These are phyloP conservation scores for Desmophyllum pertusum DNA, from an alignment of 92 coral and sea anemone genomes.

Conservation along the genomic window DNA sequence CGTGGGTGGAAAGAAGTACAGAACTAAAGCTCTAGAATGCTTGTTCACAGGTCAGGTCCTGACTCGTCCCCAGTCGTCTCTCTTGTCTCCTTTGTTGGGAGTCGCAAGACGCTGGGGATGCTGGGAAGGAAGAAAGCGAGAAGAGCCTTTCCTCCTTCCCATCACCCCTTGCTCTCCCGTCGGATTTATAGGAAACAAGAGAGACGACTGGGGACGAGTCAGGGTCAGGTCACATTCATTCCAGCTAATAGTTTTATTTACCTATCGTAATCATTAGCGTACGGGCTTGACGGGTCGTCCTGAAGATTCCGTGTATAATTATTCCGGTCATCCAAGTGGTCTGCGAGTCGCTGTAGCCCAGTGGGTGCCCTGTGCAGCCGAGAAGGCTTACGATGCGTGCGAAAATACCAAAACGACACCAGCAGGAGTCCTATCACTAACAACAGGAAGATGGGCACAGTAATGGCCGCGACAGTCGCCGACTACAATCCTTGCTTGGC, in stretches of 20 bases:
- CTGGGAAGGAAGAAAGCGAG: too few species aligned
- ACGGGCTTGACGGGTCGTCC: slow-evolving; percentile 14
- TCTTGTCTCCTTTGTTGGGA: too few species aligned
- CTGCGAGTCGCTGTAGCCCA: slow-evolving; percentile 56
- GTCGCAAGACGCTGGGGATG: too few species aligned
- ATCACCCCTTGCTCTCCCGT: too few species aligned
- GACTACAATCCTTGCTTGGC: neutral
- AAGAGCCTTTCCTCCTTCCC: too few species aligned
- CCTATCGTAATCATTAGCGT: slow-evolving; percentile 46
- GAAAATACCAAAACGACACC: slow-evolving; percentile 25
- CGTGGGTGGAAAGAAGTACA: too few species aligned
- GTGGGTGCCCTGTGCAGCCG: slow-evolving; percentile 41
- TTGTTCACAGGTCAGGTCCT: too few species aligned
- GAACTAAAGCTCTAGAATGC: neutral
- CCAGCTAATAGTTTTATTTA: neutral
- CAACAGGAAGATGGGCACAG: slow-evolving; percentile 51
- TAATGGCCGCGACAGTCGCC: slow-evolving; percentile 57
- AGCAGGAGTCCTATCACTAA: slow-evolving; percentile 24
- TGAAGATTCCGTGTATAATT: slow-evolving; percentile 52
- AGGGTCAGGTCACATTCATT: too few species aligned
- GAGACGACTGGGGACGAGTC: too few species aligned
- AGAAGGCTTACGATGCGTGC: slow-evolving; percentile 8
- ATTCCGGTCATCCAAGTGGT: slow-evolving; percentile 24
- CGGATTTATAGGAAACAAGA: too few species aligned
- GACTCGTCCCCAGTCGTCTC: too few species aligned